These are phyloP conservation scores for Morus bassanus DNA, from an alignment of 2,797 vertebrate genomes.

Conservation along the genomic window DNA sequence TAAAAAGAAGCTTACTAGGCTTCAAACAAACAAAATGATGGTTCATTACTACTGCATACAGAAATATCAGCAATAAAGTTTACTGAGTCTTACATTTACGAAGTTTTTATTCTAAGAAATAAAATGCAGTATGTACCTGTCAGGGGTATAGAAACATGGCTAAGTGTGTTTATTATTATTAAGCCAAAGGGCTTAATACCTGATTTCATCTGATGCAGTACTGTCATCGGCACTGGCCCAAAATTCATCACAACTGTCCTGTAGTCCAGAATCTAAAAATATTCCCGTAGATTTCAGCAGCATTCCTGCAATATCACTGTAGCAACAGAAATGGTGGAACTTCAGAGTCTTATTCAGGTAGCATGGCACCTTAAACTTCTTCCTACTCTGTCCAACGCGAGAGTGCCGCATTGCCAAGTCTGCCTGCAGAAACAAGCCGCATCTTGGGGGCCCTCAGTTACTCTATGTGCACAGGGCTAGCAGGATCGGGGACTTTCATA, in stretches of 20 bases:
- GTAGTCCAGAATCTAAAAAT: conserved; percentile 90
- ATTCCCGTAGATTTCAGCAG: conserved; percentile 95
- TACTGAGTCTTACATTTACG: not conserved
- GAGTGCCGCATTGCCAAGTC: not conserved
- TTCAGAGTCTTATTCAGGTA: not conserved
- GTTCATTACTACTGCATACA: not conserved
- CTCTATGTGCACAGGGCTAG: not conserved
- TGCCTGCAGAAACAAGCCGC: not conserved
- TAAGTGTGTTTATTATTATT: not conserved
- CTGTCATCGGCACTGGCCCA: conserved; percentile 93
- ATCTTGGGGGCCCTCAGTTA: not conserved
- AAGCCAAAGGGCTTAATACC: conserved; percentile 68
- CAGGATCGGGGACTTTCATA: not conserved
- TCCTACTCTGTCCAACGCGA: not conserved
- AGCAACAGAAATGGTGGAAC: conserved; percentile 21
- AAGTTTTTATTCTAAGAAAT: not conserved
- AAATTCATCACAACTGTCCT: conserved; percentile 91
- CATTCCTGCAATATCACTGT: conserved; percentile 96
- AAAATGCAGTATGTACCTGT: not conserved
- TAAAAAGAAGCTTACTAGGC: not conserved
- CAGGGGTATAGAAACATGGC: not conserved
- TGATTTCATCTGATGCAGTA: conserved; percentile 93
- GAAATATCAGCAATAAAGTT: not conserved
- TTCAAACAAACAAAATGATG: not conserved
- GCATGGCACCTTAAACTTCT: not conserved